phyloP scores from a whole-genome alignment of 2,797 vertebrate species.

The Pyrocephalus nanus region DNA sequence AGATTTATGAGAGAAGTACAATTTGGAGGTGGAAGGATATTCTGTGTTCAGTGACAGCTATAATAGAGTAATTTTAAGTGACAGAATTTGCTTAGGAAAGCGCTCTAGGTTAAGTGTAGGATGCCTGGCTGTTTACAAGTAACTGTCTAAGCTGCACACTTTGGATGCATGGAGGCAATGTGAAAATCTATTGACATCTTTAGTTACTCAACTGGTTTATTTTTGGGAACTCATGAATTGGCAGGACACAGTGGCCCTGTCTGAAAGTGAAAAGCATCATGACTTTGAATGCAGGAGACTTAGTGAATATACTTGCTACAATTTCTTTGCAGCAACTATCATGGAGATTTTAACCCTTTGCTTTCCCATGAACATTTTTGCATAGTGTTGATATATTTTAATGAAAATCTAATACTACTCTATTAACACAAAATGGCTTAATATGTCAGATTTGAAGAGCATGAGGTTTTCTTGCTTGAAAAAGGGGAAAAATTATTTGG shows the following conservation, averaged over 20 bases:
- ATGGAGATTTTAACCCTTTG: background rate
- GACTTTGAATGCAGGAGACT: background rate
- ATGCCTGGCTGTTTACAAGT: constrained; percentile 32
- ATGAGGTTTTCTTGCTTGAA: background rate
- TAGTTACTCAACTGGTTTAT: constrained; percentile 65
- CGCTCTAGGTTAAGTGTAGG: background rate
- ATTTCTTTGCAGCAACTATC: background rate
- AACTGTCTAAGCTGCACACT: background rate
- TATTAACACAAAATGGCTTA: background rate
- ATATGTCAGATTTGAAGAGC: background rate
- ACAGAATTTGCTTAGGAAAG: constrained; percentile 4
- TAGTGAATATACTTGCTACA: background rate
- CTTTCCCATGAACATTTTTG: background rate
- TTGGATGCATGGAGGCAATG: background rate
- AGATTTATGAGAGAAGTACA: background rate
- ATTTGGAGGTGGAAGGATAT: background rate
- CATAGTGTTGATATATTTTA: background rate
- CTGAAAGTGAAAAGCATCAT: constrained; percentile 1
- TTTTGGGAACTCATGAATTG: constrained; percentile 55
- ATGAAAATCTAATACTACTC: background rate
- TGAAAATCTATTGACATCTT: constrained; percentile 60
- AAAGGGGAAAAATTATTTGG: background rate
- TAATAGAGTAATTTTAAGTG: background rate
- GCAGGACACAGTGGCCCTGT: constrained; percentile 52
- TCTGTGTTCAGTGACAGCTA: background rate